Conservation (phyloP, 2,888 invertebrate species). For the Drosophila affinis region DNA sequence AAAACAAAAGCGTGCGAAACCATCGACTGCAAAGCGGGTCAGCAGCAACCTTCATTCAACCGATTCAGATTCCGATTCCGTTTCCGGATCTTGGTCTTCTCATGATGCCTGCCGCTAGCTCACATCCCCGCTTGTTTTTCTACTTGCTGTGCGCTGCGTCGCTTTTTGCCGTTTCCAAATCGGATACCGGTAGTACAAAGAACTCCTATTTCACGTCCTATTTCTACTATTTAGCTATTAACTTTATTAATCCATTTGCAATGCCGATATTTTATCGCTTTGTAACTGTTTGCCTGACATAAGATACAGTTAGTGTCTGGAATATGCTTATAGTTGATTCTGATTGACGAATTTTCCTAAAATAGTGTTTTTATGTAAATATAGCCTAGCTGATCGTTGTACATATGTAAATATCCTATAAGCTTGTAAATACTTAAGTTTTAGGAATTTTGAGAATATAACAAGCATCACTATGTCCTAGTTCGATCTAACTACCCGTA, state of each 20-base stretch:
- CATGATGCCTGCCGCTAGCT: conserved; percentile 71
- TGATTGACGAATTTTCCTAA: conserved; percentile 2
- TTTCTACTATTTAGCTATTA: conserved; percentile 80
- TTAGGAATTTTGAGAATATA: conserved; percentile 2
- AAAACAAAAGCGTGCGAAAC: conserved; percentile 15
- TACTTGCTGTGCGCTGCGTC: conserved; percentile 80
- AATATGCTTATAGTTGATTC: conserved; percentile 13
- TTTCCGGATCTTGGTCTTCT: conserved; percentile 1
- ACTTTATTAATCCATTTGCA: conserved; percentile 81
- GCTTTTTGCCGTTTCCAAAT: conserved; percentile 76
- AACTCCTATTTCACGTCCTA: conserved; percentile 80
- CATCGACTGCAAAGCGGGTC: conserved; percentile 11
- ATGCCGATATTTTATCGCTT: conserved; percentile 80
- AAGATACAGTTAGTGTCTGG: conserved; percentile 1
- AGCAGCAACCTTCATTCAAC: conserved; percentile 24
- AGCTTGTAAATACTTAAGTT: conserved; percentile 36
- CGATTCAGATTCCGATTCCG: conserved; percentile 10
- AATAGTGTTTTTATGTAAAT: neutral
- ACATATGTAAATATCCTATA: conserved; percentile 7
- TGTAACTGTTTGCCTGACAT: conserved; percentile 74
- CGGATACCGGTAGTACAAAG: conserved; percentile 81
- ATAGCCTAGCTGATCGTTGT: neutral
- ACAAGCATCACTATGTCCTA: no score
- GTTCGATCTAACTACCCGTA: conserved; percentile 2
- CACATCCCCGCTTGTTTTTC: conserved; percentile 79